Evolutionary conservation across 2,888 invertebrate genomes (phyloP).

Genomic region (Drosophila birchii): DNA sequence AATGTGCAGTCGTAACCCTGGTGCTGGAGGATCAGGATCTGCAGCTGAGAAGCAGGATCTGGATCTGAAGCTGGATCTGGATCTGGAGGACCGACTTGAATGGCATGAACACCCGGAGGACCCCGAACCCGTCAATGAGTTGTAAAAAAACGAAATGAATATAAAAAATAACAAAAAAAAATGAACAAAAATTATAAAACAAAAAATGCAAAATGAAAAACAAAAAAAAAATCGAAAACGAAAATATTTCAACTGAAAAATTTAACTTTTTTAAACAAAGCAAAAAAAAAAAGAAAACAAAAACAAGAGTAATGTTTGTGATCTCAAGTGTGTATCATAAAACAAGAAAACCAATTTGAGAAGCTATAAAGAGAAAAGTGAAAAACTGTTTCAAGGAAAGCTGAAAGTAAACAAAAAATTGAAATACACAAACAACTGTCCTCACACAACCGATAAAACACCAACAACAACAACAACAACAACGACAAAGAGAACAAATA

Average conservation of each 20-base stretch:
- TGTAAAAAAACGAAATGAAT: constrained; percentile 53
- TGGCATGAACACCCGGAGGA: constrained; percentile 53
- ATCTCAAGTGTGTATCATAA: constrained; percentile 83
- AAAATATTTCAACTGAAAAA: constrained; percentile 67
- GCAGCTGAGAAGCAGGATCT: constrained; percentile 49
- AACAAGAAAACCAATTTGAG: constrained; percentile 68
- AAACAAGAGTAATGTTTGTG: constrained; percentile 79
- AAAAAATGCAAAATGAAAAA: constrained; percentile 68
- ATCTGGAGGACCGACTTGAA: constrained; percentile 41
- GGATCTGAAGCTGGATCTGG: constrained; percentile 42
- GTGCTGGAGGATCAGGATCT: constrained; percentile 44
- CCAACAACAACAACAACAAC: constrained; percentile 28
- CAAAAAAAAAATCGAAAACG: constrained; percentile 60
- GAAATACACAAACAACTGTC: constrained; percentile 49
- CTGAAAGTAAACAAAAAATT: constrained; percentile 34
- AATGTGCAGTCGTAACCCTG: constrained; percentile 86
- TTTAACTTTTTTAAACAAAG: constrained; percentile 73
- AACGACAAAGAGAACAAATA: constrained; percentile 43
- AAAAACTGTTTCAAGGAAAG: constrained; percentile 38
- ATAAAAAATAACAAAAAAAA: constrained; percentile 40
- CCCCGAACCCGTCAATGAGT: constrained; percentile 70
- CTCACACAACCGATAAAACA: constrained; percentile 48
- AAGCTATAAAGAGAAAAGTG: constrained; percentile 59
- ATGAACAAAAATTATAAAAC: constrained; percentile 49
- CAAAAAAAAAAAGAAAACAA: constrained; percentile 40